Conservation (phyloP, 2,888 invertebrate genomes). For the Boloria selene region DNA sequence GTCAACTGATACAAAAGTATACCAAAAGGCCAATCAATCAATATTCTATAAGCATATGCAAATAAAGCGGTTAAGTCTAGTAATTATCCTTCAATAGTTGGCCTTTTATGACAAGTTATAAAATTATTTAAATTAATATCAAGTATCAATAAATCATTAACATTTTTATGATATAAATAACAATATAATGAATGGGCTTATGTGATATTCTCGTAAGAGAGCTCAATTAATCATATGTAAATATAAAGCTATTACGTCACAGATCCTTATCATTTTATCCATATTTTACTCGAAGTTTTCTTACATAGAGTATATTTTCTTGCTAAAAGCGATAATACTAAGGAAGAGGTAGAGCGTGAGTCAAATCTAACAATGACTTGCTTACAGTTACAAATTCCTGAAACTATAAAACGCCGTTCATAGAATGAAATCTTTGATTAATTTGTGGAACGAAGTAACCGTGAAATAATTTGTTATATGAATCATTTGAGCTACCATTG, state of each 20-base stretch:
- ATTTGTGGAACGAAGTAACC: conserved; percentile 45
- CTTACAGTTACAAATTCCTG: conserved; percentile 38
- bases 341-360: conserved; percentile 38
- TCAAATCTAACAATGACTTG: conserved; percentile 40
- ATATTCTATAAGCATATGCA: conserved; percentile 30
- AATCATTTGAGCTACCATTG: conserved; percentile 43
- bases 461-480: conserved; percentile 47
- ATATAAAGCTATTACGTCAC: too few relatives aligned
- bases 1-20: conserved; percentile 58
- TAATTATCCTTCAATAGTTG: conserved; percentile 51
- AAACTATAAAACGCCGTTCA: conserved; percentile 46
- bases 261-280: background rate
- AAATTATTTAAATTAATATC: conserved; percentile 47
- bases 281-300: conserved; percentile 31
- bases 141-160: conserved; percentile 37
- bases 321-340: conserved; percentile 6
- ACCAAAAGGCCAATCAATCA: conserved; percentile 43
- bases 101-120: conserved; percentile 48
- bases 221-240: conserved; percentile 25
- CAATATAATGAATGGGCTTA: background rate
- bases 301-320: conserved; percentile 1
- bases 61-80: conserved; percentile 35
- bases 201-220: background rate
- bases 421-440: conserved; percentile 45
- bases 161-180: background rate